Conservation (phyloP, 2,113 vertebrate species). For the Malaclemys terrapin region DNA sequence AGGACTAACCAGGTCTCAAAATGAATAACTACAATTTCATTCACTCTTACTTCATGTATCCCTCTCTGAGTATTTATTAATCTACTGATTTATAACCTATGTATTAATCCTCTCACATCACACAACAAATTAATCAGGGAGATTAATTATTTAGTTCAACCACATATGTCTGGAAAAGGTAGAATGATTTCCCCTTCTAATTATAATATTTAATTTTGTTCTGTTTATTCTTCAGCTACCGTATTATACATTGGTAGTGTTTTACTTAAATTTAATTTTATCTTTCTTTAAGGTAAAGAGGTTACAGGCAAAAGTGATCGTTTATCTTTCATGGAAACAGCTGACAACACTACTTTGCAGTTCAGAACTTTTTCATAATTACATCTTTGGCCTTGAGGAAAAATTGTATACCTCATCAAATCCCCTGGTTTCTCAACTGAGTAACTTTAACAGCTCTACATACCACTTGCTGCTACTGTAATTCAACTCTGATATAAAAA, state of each 20-base stretch:
- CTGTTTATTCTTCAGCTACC: conserved; percentile 23
- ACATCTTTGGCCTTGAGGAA: conserved; percentile 73
- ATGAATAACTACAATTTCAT: conserved; percentile 1
- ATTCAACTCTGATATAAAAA: conserved; percentile 68
- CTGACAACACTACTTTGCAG: conserved; percentile 73
- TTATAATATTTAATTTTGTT: conserved; percentile 72
- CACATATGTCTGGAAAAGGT: conserved; percentile 53
- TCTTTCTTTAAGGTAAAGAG: conserved; percentile 39
- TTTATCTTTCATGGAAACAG: conserved; percentile 72
- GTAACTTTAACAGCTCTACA: conserved; percentile 23
- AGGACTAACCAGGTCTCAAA: neutral
- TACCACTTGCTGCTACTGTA: conserved; percentile 40
- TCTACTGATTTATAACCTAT: conserved; percentile 39
- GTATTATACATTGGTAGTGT: neutral
- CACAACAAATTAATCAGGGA: conserved; percentile 57
- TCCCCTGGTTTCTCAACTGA: conserved; percentile 42
- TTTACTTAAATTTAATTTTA: conserved; percentile 59
- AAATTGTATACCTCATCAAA: conserved; percentile 72
- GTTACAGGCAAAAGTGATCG: conserved; percentile 46
- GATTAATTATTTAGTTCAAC: conserved; percentile 66
- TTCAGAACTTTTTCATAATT: conserved; percentile 77
- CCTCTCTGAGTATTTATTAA: conserved; percentile 32
- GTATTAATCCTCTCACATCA: conserved; percentile 51
- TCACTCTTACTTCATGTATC: conserved; percentile 21
- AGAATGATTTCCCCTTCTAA: conserved; percentile 44